Base-by-base conservation (phyloP, 2,113 vertebrate genomes). In the Mohoua ochrocephala region DNA sequence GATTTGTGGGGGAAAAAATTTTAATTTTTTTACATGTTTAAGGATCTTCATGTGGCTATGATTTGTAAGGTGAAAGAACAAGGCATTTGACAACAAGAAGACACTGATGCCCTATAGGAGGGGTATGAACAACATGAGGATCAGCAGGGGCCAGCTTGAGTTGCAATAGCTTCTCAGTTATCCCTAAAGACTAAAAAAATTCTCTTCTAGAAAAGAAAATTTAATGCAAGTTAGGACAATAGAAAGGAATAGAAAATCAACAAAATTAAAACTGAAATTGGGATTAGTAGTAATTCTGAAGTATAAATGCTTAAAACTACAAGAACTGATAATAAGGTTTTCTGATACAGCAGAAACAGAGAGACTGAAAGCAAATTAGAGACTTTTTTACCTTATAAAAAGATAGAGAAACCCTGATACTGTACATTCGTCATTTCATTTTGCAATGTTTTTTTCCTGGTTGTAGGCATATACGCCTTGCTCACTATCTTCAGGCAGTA, bases 71-170 rank as follows among this genome's bases (percentile, higher is more conserved):
- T 95, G 53, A 88, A 84, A 37, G 5, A 41, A 35, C 0, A 1
- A 84, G 30, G 11, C 0, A 0, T 73, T 64, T 7, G 5, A 42
- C 11, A 68, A 22, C 3, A 54, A 71, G 56, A 88, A 35, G 23
- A 65, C 33, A 35, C 31, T 49, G 37, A 41, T 69, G 31, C 8
- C 18, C 27, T 33, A 1, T 18, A 64, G 67, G 37, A 83, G 14
- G 12, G 8, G 5, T 49, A 23, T 9, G 59, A 85, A 21, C 7
- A 64, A 12, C 20, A 17, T 37, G 14, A 71, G 33, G 9, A 31
- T 71, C 30, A 75, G 19, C 15, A 22, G 33, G 10, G 8, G 9
- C 2, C 18, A 56, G 14, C 35, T 69, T 56, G 30, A 61, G 35
- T 41, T 92, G 37, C 67, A 75, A 63, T 15, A 87, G 3, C 15